Percentiles rank a stretch among this genome's conserved stretches.
Conservation (phyloP, 2,797 vertebrate genomes). For the Enteromius argenteus region DNA sequence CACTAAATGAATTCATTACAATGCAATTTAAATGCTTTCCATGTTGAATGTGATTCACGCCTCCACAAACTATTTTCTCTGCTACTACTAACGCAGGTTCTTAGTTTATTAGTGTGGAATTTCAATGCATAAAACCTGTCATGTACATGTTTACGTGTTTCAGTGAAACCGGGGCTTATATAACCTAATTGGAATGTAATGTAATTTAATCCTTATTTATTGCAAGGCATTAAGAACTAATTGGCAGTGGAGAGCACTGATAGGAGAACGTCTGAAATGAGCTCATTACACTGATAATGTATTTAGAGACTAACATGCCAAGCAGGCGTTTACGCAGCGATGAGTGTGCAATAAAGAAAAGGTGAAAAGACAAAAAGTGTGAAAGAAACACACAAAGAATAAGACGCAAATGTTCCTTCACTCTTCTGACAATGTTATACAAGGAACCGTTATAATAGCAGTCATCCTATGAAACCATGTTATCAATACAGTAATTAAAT, state of each 20-base stretch:
- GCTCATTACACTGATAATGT: conserved; percentile 21
- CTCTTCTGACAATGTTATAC: not conserved
- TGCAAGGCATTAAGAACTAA: conserved; percentile 35
- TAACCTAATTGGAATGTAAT: conserved; percentile 26
- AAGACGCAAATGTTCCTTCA: not conserved
- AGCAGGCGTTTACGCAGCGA: not conserved
- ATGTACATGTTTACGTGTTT: not conserved
- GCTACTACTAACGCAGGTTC: not conserved
- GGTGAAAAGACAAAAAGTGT: too few species aligned
- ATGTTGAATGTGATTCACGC: not conserved
- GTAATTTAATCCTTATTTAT: conserved; percentile 31
- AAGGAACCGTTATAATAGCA: not conserved
- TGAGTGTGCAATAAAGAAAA: not conserved
- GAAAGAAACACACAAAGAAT: not conserved
- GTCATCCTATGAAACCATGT: not conserved
- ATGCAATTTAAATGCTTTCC: not conserved
- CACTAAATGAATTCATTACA: not conserved
- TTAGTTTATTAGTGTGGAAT: conserved; percentile 28
- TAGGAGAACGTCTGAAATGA: conserved; percentile 5
- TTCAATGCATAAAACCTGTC: conserved; percentile 6
- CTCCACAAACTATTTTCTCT: not conserved
- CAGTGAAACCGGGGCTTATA: conserved; percentile 1
- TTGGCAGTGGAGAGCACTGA: conserved; percentile 25
- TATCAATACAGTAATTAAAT: conserved; percentile 8
- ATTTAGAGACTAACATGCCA: conserved; percentile 6